phyloP scores from a whole-genome alignment of 2,888 invertebrate species.

The Lepidocyrtoides sp. region DNA sequence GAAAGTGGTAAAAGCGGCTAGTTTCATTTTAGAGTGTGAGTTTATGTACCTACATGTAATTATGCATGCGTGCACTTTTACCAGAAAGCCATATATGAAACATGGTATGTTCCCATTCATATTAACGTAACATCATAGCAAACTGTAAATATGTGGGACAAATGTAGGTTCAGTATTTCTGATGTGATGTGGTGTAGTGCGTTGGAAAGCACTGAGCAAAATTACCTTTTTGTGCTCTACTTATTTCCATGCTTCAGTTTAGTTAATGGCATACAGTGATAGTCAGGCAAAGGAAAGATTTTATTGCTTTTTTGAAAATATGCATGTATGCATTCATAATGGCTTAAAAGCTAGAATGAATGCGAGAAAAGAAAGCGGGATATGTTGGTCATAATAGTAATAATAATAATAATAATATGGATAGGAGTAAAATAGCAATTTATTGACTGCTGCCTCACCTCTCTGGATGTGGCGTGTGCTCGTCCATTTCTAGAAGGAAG shows the following conservation, averaged over 20 bases:
- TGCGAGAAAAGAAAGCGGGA: neutral
- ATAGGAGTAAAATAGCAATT: neutral
- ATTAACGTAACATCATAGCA: neutral
- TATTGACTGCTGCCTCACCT: conserved; percentile 86
- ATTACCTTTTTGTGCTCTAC: conserved; percentile 36
- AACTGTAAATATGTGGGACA: neutral
- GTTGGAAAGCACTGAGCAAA: conserved; percentile 18
- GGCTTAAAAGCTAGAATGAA: neutral
- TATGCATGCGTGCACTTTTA: conserved; percentile 32
- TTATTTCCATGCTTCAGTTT: neutral
- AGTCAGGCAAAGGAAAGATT: neutral
- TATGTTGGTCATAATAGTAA: neutral
- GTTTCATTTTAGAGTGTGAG: neutral
- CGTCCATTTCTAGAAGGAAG: conserved; percentile 88
- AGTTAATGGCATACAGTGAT: neutral
- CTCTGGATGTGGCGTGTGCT: conserved; percentile 88
- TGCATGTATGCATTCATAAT: neutral
- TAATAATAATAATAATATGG: too few relatives aligned
- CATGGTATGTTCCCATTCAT: too few relatives aligned
- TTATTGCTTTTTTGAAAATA: conserved; percentile 16
- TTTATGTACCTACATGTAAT: neutral
- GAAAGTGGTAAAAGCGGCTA: neutral
- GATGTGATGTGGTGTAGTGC: too few relatives aligned
- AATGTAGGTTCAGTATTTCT: neutral
- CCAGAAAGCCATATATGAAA: too few relatives aligned